A percentile compares a stretch with the other conserved stretches of the same genome.
Conservation (phyloP, 2,888 invertebrate species). For the Eristalis pertinax region DNA sequence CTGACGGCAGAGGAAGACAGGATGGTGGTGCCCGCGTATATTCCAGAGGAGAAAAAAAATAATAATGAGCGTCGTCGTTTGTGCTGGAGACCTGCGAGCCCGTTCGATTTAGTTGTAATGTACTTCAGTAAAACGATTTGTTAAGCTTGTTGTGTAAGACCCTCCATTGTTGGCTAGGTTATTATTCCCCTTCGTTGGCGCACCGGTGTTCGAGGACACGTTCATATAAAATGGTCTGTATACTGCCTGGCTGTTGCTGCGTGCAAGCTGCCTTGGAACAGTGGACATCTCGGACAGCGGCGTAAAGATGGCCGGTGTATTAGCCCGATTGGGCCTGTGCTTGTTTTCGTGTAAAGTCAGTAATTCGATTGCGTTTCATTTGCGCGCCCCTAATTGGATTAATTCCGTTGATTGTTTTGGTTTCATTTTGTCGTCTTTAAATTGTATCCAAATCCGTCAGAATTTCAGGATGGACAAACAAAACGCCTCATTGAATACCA, state of each 20-base stretch:
- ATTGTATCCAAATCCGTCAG: conserved; percentile 12
- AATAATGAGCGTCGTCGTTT: conserved; percentile 53
- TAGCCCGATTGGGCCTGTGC: background rate
- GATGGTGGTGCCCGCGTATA: conserved; percentile 33
- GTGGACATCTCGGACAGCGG: background rate
- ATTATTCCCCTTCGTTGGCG: conserved; percentile 33
- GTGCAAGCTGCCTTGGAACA: background rate
- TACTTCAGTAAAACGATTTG: conserved; percentile 61
- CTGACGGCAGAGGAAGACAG: background rate
- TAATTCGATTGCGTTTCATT: conserved; percentile 17
- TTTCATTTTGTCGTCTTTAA: background rate
- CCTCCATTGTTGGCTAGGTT: conserved; percentile 39
- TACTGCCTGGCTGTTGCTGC: background rate
- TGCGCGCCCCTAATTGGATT: conserved; percentile 44
- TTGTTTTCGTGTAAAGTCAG: conserved; percentile 2
- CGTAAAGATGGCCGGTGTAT: background rate
- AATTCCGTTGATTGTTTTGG: conserved; percentile 47
- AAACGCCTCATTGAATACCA: background rate
- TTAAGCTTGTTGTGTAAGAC: conserved; percentile 51
- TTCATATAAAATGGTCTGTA: background rate
- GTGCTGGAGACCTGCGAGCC: conserved; percentile 48
- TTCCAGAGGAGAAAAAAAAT: conserved; percentile 9
- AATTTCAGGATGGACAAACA: background rate
- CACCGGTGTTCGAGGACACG: background rate
- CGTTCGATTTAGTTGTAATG: conserved; percentile 45